Evolutionary conservation across 2,888 invertebrate species (phyloP).

Genomic region (Habrosyne pyritoides): DNA sequence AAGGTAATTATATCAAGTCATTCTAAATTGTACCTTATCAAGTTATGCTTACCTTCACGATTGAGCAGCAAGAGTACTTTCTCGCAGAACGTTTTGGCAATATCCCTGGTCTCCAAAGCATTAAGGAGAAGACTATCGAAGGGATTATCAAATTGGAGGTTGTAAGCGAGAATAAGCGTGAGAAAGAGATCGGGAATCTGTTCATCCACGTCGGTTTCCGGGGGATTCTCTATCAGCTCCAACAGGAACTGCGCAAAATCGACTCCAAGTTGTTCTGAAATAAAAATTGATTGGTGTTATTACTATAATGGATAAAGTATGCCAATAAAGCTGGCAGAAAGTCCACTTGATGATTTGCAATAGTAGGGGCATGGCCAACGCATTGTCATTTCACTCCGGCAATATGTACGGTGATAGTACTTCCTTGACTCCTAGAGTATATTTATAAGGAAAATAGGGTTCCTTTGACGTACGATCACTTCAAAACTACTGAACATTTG

Average conservation of each 20-base stretch:
- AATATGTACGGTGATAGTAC: too few species aligned
- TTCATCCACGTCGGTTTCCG: conserved; percentile 91
- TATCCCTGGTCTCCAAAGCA: conserved; percentile 86
- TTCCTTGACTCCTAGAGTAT: too few species aligned
- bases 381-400: too few species aligned
- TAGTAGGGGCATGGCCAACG: too few species aligned
- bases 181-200: conserved; percentile 93
- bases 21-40: background rate
- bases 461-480: too few species aligned
- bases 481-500: too few species aligned
- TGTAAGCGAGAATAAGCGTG: conserved; percentile 93
- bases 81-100: conserved; percentile 95
- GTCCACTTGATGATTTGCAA: too few species aligned
- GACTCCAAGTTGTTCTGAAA: conserved; percentile 91
- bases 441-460: too few species aligned
- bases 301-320: too few species aligned
- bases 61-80: conserved; percentile 94
- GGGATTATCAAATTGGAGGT: conserved; percentile 90
- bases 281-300: too few species aligned
- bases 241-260: conserved; percentile 92
- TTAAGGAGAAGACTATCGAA: conserved; percentile 88
- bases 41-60: conserved; percentile 88
- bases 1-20: too few species aligned
- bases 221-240: conserved; percentile 91
- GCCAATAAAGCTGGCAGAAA: too few species aligned